Evolutionary conservation across 2,888 invertebrate species (phyloP).

Genomic region (Meloe dianella): DNA sequence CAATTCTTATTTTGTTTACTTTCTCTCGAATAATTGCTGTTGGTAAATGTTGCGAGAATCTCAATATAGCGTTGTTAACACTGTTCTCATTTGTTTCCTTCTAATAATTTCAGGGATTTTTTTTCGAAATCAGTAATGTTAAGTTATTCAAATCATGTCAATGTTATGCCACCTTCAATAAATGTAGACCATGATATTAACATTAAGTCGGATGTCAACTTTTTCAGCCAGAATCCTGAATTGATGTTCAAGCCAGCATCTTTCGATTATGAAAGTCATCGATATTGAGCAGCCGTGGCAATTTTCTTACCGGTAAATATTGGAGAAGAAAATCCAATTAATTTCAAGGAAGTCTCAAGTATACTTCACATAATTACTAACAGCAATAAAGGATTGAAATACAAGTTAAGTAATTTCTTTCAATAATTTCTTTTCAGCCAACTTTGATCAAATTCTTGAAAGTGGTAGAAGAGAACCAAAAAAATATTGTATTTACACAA

Average conservation of each 20-base stretch:
- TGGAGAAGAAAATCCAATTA: constrained; percentile 24
- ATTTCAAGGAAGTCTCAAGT: constrained; percentile 12
- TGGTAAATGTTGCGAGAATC: background rate
- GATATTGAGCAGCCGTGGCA: constrained; percentile 8
- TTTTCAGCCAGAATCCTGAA: constrained; percentile 8
- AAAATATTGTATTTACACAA: background rate
- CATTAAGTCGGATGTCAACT: constrained; percentile 27
- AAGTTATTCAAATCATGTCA: constrained; percentile 7
- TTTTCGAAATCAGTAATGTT: background rate
- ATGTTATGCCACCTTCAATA: constrained; percentile 19
- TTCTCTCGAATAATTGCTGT: background rate
- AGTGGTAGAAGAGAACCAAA: too few relatives aligned
- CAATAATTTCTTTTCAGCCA: background rate
- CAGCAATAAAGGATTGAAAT: background rate
- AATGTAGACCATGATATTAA: constrained; percentile 33
- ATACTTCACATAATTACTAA: background rate
- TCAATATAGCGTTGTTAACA: background rate
- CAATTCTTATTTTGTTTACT: constrained; percentile 22
- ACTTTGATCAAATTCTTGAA: background rate
- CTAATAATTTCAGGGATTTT: too few relatives aligned
- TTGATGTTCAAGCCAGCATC: constrained; percentile 19
- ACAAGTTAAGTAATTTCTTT: background rate
- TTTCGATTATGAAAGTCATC: constrained; percentile 29
- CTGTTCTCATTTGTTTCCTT: background rate
- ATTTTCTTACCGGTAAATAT: background rate